These are phyloP conservation scores for Stenoptilia bipunctidactyla DNA, from an alignment of 2,888 invertebrate species.

Conservation along the genomic window DNA sequence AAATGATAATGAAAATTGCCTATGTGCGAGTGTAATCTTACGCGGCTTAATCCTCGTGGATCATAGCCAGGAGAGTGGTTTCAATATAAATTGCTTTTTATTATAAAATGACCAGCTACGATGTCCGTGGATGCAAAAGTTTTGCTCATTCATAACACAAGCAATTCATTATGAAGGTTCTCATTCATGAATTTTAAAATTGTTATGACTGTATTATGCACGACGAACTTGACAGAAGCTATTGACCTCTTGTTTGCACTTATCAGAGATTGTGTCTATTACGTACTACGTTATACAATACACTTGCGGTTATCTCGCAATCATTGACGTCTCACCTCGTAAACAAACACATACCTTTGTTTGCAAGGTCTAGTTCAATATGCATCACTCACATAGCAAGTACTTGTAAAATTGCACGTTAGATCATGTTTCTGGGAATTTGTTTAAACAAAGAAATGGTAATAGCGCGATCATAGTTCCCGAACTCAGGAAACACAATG, in stretches of 20 bases:
- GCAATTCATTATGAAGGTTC: no score
- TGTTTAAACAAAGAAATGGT: conserved; percentile 7
- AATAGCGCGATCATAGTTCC: conserved; percentile 13
- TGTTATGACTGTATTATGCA: no score
- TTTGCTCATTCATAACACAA: no score
- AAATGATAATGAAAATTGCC: conserved; percentile 1
- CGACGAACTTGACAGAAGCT: no score
- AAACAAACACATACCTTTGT: conserved; percentile 16
- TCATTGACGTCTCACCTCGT: conserved; percentile 23
- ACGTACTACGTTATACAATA: conserved; percentile 31
- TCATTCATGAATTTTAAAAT: no score
- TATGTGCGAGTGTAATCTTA: neutral
- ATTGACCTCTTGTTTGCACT: conserved; percentile 15
- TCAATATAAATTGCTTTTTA: no score
- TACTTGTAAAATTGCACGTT: neutral
- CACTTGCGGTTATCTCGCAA: conserved; percentile 24
- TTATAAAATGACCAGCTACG: no score
- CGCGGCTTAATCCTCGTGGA: no score
- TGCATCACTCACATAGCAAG: conserved; percentile 1
- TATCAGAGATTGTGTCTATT: conserved; percentile 22
- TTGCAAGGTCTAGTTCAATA: conserved; percentile 23
- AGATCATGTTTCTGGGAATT: conserved; percentile 27
- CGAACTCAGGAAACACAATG: conserved; percentile 26
- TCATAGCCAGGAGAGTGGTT: no score
- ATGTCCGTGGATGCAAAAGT: no score